These are phyloP conservation scores for Hipparchia sbordonii DNA, from an alignment of 2,888 invertebrate species.

Conservation along the genomic window DNA sequence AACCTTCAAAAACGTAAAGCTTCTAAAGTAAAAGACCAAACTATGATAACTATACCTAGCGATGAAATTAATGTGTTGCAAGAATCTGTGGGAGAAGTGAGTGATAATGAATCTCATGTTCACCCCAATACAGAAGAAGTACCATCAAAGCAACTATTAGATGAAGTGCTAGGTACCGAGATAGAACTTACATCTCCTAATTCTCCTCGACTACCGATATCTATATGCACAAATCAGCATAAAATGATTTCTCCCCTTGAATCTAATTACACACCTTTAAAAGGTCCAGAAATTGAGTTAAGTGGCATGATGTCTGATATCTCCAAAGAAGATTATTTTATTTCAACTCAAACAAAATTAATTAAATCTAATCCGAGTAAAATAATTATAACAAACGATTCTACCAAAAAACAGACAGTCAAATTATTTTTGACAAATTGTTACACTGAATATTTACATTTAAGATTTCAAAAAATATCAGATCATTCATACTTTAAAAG, in stretches of 20 bases:
- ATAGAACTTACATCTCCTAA: slow-evolving; percentile 37
- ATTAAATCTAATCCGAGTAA: slow-evolving; percentile 52
- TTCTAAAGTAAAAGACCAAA: slow-evolving; percentile 18
- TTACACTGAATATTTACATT: slow-evolving; percentile 50
- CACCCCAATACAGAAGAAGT: slow-evolving; percentile 63
- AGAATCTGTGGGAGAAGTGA: slow-evolving; percentile 43
- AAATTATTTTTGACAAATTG: slow-evolving; percentile 60
- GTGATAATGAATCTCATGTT: slow-evolving; percentile 41
- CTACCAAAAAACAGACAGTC: slow-evolving; percentile 51
- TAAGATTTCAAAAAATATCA: slow-evolving; percentile 58
- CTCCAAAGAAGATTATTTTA: slow-evolving; percentile 45
- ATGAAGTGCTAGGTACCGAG: slow-evolving; percentile 40
- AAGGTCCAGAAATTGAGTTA: slow-evolving; percentile 36
- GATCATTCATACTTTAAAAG: slow-evolving; percentile 51
- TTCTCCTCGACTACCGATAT: slow-evolving; percentile 48
- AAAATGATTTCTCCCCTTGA: slow-evolving; percentile 54
- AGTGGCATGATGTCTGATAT: slow-evolving; percentile 29
- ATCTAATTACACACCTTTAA: slow-evolving; percentile 47
- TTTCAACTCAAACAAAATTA: slow-evolving; percentile 45
- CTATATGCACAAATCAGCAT: slow-evolving; percentile 57
- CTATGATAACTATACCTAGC: slow-evolving; percentile 18
- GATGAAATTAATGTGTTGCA: slow-evolving; percentile 19
- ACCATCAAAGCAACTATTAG: slow-evolving; percentile 35
- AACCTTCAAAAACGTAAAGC: slow-evolving; percentile 36
- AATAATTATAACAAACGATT: slow-evolving; percentile 50